Evolutionary conservation across 2,797 vertebrate genomes (phyloP).

Genomic region (Heterohyrax brucei): DNA sequence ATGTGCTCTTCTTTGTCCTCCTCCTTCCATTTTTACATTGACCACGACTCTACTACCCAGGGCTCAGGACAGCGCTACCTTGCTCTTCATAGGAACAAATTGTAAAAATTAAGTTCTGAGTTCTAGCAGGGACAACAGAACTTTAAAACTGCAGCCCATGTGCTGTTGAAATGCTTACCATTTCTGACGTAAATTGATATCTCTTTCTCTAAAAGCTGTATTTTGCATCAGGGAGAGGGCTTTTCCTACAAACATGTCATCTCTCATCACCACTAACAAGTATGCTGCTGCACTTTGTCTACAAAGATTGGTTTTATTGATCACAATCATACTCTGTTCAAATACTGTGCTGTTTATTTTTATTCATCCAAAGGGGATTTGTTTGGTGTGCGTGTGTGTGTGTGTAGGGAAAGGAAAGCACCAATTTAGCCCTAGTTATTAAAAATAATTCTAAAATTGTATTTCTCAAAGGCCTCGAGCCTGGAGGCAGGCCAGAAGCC

Average conservation of each 20-base stretch:
- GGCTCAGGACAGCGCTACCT: not conserved
- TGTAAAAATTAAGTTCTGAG: not conserved
- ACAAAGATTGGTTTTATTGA: not conserved
- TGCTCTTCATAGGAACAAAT: rapidly evolving
- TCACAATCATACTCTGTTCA: not conserved
- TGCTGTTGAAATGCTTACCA: not conserved
- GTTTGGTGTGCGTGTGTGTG: not conserved
- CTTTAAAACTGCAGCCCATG: not conserved
- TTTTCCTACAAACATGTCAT: not conserved
- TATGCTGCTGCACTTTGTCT: not conserved
- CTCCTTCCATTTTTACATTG: not conserved
- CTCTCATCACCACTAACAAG: not conserved
- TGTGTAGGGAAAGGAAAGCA: not conserved
- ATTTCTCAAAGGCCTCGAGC: not conserved
- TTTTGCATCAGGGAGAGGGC: not conserved
- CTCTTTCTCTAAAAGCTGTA: not conserved
- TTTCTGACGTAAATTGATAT: not conserved
- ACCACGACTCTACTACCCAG: not conserved
- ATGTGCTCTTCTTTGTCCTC: not conserved
- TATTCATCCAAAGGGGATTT: not conserved
- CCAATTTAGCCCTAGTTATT: not conserved
- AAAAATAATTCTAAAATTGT: not conserved
- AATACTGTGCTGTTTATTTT: not conserved
- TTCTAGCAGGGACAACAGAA: not conserved
- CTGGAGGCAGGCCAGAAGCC: not conserved